Percentiles rank a stretch among this genome's conserved stretches.
Evolutionary conservation across 2,888 invertebrate genomes (phyloP).

Genomic region (Tanytarsus gracilentus): DNA sequence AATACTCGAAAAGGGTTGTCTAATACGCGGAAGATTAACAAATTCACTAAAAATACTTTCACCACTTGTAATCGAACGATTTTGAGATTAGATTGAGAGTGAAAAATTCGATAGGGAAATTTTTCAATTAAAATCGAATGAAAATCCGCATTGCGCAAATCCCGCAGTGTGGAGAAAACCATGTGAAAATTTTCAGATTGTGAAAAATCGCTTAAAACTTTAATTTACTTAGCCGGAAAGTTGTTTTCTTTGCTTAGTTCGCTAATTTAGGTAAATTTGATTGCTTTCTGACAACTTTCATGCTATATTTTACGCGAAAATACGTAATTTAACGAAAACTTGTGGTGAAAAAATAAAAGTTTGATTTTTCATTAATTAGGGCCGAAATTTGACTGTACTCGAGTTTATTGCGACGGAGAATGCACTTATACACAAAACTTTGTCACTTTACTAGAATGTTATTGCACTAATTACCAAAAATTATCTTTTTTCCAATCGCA

Average conservation of each 20-base stretch:
- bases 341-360: no score
- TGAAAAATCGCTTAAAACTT: not conserved
- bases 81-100: not conserved
- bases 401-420: no score
- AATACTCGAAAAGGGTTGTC: not conserved
- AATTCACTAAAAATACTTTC: not conserved
- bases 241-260: not conserved
- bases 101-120: not conserved
- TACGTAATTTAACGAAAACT: not conserved
- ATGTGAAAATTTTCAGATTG: slow-evolving; percentile 13
- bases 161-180: not conserved
- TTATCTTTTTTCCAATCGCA: no score
- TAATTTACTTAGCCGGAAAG: slow-evolving; percentile 8
- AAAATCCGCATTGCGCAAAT: slow-evolving; percentile 25
- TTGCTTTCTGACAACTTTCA: not conserved
- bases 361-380: no score
- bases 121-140: no score
- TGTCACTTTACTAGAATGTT: no score
- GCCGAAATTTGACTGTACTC: no score
- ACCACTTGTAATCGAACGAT: not conserved
- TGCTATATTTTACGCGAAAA: not conserved
- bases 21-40: no score
- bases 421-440: no score
- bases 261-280: not conserved
- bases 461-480: no score